Conservation (phyloP, 1,140 invertebrate genomes). For the Zaprionus davidi region DNA sequence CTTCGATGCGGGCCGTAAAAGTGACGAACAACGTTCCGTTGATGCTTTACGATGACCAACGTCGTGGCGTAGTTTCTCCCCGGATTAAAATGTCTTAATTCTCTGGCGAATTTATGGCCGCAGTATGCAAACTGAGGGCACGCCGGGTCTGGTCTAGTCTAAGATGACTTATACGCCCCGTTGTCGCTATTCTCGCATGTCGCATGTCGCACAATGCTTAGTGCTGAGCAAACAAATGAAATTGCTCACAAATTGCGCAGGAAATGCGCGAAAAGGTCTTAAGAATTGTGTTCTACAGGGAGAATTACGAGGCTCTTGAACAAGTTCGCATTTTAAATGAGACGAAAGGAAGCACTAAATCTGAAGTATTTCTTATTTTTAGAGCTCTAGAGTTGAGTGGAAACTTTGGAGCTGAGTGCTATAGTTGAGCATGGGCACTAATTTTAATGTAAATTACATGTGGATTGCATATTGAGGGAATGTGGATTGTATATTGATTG, state of each 20-base stretch:
- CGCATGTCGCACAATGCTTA: conserved; percentile 5
- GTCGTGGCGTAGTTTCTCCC: conserved; percentile 37
- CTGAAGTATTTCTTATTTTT: neutral
- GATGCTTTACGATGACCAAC: conserved; percentile 61
- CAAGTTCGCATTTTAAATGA: neutral
- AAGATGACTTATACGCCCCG: conserved; percentile 68
- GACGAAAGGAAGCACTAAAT: neutral
- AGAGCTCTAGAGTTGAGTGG: neutral
- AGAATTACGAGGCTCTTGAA: neutral
- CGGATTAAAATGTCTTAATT: conserved; percentile 75
- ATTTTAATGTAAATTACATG: neutral
- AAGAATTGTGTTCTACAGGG: neutral
- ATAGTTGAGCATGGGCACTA: neutral
- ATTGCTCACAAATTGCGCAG: neutral
- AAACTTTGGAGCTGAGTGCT: neutral
- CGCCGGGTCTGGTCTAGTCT: neutral
- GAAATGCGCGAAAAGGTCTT: conserved; percentile 5
- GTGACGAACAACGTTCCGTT: conserved; percentile 45
- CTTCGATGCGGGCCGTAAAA: conserved; percentile 61
- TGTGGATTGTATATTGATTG: neutral
- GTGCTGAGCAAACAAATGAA: conserved; percentile 38
- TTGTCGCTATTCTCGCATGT: conserved; percentile 1
- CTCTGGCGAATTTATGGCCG: conserved; percentile 63
- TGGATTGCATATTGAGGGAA: neutral
- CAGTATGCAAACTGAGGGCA: conserved; percentile 60